Evolutionary conservation across 2,113 vertebrate species (phyloP).

Genomic region (Eptesicus fuscus): DNA sequence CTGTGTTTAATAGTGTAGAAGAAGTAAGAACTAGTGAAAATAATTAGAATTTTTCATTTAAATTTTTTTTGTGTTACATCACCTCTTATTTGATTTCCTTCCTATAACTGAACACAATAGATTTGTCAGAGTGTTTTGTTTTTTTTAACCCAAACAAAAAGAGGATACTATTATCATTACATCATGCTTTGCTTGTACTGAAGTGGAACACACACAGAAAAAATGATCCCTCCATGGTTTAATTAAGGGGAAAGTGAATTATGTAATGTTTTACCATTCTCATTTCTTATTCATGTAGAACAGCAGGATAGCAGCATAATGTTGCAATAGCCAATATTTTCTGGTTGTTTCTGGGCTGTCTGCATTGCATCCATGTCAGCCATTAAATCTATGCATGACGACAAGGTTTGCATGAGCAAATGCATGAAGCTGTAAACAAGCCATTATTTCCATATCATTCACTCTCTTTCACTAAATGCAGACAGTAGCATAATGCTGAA

Average conservation of each 20-base stretch:
- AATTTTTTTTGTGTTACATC: constrained; percentile 44
- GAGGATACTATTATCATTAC: constrained; percentile 62
- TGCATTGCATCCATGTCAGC: constrained; percentile 84
- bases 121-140: constrained; percentile 48
- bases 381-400: constrained; percentile 82
- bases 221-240: constrained; percentile 68
- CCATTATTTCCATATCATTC: constrained; percentile 76
- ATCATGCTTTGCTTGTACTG: constrained; percentile 74
- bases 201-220: constrained; percentile 70
- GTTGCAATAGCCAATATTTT: constrained; percentile 83
- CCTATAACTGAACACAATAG: constrained; percentile 46
- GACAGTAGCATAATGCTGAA: constrained; percentile 65
- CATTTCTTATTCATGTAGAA: constrained; percentile 88
- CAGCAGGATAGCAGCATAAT: constrained; percentile 84
- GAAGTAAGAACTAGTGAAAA: constrained; percentile 36
- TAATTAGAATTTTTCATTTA: constrained; percentile 40
- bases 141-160: background rate
- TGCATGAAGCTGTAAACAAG: constrained; percentile 78
- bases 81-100: constrained; percentile 40
- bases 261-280: constrained; percentile 82
- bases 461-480: constrained; percentile 73
- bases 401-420: constrained; percentile 82
- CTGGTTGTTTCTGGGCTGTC: constrained; percentile 90
- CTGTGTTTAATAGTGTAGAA: background rate
- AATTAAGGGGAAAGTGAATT: constrained; percentile 77